phyloP scores from a whole-genome alignment of 2,113 vertebrate species.

The Aleadryas rufinucha region DNA sequence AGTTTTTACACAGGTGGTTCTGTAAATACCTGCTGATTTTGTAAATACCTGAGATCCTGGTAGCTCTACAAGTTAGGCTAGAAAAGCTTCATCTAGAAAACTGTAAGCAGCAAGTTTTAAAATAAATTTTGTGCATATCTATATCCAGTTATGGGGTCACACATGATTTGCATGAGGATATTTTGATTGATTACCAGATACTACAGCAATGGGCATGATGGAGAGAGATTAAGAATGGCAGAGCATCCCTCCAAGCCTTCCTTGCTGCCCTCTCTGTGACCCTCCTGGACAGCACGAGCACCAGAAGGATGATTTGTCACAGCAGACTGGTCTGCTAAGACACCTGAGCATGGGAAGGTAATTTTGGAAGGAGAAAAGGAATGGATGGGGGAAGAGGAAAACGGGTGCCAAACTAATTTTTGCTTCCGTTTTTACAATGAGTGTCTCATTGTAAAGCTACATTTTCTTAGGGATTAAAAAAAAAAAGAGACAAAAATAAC shows the following conservation, averaged over 20 bases:
- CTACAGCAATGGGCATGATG: not conserved
- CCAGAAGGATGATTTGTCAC: not conserved
- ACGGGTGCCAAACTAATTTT: not conserved
- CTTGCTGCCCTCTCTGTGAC: not conserved
- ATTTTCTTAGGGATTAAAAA: not conserved
- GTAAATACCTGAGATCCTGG: not conserved
- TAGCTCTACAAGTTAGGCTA: not conserved
- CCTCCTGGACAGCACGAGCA: not conserved
- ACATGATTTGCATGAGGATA: not conserved
- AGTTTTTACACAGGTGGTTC: not conserved
- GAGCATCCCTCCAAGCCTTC: not conserved
- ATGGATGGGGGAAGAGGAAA: not conserved
- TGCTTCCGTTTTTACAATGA: constrained; percentile 32
- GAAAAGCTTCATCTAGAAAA: not conserved
- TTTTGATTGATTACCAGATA: not conserved
- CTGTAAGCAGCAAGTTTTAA: not conserved
- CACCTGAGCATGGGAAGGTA: not conserved
- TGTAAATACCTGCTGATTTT: not conserved
- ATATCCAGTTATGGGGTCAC: not conserved
- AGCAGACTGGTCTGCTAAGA: not conserved
- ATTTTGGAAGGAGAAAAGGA: constrained; percentile 43
- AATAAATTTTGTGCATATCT: not conserved
- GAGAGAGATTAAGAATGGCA: not conserved
- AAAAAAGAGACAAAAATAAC: constrained; percentile 61
- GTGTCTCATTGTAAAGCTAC: not conserved